These are phyloP conservation scores for Apocheima hispidaria DNA, from an alignment of 2,888 invertebrate species.

Conservation along the genomic window DNA sequence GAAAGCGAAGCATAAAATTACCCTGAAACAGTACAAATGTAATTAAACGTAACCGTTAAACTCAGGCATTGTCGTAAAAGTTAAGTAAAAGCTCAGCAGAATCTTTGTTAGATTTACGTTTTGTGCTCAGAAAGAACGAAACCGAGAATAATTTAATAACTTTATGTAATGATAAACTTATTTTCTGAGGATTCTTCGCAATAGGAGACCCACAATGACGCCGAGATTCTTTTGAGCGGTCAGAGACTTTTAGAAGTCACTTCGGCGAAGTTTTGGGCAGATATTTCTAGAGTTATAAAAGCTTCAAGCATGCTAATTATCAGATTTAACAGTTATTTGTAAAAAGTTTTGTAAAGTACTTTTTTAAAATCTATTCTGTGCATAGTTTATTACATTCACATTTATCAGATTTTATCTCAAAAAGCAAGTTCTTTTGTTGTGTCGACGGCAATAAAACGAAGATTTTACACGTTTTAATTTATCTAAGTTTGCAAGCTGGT, in stretches of 20 bases:
- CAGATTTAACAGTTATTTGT: conserved; percentile 27
- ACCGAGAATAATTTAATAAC: conserved; percentile 60
- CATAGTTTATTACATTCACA: conserved; percentile 5
- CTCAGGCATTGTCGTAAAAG: conserved; percentile 71
- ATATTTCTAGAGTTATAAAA: conserved; percentile 25
- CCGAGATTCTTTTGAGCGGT: conserved; percentile 33
- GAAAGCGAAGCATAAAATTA: conserved; percentile 68
- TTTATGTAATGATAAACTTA: conserved; percentile 56
- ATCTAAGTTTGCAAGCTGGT: no score
- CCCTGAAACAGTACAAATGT: conserved; percentile 70
- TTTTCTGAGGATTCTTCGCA: conserved; percentile 47
- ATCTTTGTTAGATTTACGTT: conserved; percentile 73
- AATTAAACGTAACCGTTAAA: conserved; percentile 75
- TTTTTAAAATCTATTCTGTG: conserved; percentile 10
- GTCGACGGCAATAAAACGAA: conserved; percentile 1
- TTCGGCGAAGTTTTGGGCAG: conserved; percentile 23
- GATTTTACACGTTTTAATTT: no score
- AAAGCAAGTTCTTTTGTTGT: conserved; percentile 13
- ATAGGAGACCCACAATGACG: conserved; percentile 40
- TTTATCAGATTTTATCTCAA: conserved; percentile 21
- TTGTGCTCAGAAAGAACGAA: conserved; percentile 60
- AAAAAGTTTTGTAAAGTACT: conserved; percentile 9
- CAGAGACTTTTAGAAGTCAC: conserved; percentile 31
- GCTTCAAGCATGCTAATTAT: conserved; percentile 34
- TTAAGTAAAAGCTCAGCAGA: conserved; percentile 68